Evolutionary conservation across 2,888 invertebrate species (phyloP).

Genomic region (Parnassius apollo): DNA sequence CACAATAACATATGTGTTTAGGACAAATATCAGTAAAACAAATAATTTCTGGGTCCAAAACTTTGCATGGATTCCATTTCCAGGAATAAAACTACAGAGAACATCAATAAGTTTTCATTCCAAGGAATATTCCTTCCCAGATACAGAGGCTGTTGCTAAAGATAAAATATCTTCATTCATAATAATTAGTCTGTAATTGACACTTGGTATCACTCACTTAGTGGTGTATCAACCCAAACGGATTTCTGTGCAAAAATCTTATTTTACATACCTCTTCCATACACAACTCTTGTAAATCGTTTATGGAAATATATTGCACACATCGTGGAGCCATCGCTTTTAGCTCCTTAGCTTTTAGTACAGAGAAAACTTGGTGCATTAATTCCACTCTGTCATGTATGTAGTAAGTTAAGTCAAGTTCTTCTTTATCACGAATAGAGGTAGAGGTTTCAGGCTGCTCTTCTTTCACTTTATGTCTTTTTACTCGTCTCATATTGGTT

Average conservation of each 20-base stretch:
- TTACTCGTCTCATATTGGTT: constrained; percentile 33
- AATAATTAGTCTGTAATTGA: too few relatives aligned
- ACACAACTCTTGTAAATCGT: constrained; percentile 81
- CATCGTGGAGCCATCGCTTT: constrained; percentile 80
- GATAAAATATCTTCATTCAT: too few relatives aligned
- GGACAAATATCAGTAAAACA: too few relatives aligned
- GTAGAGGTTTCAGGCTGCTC: constrained; percentile 38
- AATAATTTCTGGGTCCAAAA: too few relatives aligned
- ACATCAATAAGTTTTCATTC: too few relatives aligned
- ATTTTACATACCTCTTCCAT: constrained; percentile 74
- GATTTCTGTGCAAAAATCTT: not conserved
- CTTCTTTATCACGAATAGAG: constrained; percentile 47
- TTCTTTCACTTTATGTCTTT: constrained; percentile 35
- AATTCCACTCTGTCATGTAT: constrained; percentile 82
- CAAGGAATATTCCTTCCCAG: too few relatives aligned
- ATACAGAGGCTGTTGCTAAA: too few relatives aligned
- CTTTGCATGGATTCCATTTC: too few relatives aligned
- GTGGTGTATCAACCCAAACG: too few relatives aligned
- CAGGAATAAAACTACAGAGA: too few relatives aligned
- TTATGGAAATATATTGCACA: constrained; percentile 62
- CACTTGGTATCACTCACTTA: too few relatives aligned
- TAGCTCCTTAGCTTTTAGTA: constrained; percentile 79
- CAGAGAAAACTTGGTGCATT: constrained; percentile 81
- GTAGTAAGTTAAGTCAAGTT: constrained; percentile 78
- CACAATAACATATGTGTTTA: too few relatives aligned